These are phyloP conservation scores for Caenorhabditis brenneri DNA, from an alignment of 1,140 invertebrate genomes.

Conservation along the genomic window DNA sequence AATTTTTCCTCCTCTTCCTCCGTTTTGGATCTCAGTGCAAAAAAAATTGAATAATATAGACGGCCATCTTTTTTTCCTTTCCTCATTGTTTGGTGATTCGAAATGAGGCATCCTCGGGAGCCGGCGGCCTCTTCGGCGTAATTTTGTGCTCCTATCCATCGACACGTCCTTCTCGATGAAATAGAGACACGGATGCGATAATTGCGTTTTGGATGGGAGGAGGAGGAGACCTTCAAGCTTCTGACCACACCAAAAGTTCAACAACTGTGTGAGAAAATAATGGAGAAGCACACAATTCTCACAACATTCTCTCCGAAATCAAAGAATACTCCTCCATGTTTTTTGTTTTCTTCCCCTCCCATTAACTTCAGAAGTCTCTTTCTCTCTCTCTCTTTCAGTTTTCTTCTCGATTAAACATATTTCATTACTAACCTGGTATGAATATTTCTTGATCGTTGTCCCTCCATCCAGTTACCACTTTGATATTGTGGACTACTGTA, in stretches of 20 bases:
- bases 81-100: slow-evolving; percentile 33
- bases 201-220: slow-evolving; percentile 19
- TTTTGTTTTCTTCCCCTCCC: no score
- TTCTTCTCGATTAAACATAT: background rate
- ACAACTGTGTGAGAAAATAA: slow-evolving; percentile 26
- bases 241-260: slow-evolving; percentile 30
- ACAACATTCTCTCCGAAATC: background rate
- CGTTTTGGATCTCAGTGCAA: slow-evolving; percentile 13
- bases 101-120: slow-evolving; percentile 9
- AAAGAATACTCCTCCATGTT: background rate
- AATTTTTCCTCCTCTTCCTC: background rate
- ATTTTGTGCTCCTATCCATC: slow-evolving; percentile 34
- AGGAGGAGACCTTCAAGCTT: background rate
- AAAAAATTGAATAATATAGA: slow-evolving; percentile 44
- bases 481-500: slow-evolving; percentile 34
- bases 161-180: slow-evolving; percentile 18
- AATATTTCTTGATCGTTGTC: slow-evolving; percentile 25
- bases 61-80: background rate
- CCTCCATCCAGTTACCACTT: slow-evolving; percentile 34
- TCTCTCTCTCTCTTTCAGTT: background rate
- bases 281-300: background rate
- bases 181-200: slow-evolving; percentile 35
- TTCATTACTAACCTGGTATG: background rate
- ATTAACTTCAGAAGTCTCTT: background rate
- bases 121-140: slow-evolving; percentile 2